phyloP scores from a whole-genome alignment of 2,888 invertebrate species.

The Ceraclea dissimilis region DNA sequence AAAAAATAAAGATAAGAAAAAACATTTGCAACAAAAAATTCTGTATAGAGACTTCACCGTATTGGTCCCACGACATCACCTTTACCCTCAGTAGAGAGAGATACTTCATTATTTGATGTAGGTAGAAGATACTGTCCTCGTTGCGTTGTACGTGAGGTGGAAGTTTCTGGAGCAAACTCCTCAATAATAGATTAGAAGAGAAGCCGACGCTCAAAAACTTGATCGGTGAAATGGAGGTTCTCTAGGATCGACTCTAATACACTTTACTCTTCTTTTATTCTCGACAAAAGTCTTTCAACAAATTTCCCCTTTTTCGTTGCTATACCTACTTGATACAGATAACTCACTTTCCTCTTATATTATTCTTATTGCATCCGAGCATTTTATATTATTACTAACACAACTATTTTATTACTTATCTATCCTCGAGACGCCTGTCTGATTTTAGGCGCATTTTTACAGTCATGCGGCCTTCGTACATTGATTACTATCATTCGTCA shows the following conservation, averaged over 20 bases:
- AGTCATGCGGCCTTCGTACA: too few relatives aligned
- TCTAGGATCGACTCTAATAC: neutral
- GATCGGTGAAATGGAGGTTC: neutral
- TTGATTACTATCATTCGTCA: too few relatives aligned
- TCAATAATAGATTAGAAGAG: constrained; percentile 49
- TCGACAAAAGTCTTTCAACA: constrained; percentile 1
- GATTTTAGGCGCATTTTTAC: too few relatives aligned
- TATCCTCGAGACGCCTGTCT: too few relatives aligned
- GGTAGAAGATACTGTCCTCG: neutral
- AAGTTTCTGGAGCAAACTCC: constrained; percentile 37
- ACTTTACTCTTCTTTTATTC: neutral
- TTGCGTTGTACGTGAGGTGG: constrained; percentile 23
- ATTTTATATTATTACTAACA: too few relatives aligned
- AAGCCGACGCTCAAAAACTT: constrained; percentile 25
- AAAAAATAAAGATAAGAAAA: neutral
- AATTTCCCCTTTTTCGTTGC: constrained; percentile 3
- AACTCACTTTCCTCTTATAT: too few relatives aligned
- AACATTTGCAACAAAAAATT: neutral
- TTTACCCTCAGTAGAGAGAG: too few relatives aligned
- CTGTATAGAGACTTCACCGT: neutral
- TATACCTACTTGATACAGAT: too few relatives aligned
- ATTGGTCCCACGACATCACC: neutral
- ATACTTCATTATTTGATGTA: neutral
- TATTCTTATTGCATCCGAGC: too few relatives aligned
- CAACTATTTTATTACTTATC: too few relatives aligned